Conservation (phyloP, 2,888 invertebrate genomes). For the Candidula unifasciata region DNA sequence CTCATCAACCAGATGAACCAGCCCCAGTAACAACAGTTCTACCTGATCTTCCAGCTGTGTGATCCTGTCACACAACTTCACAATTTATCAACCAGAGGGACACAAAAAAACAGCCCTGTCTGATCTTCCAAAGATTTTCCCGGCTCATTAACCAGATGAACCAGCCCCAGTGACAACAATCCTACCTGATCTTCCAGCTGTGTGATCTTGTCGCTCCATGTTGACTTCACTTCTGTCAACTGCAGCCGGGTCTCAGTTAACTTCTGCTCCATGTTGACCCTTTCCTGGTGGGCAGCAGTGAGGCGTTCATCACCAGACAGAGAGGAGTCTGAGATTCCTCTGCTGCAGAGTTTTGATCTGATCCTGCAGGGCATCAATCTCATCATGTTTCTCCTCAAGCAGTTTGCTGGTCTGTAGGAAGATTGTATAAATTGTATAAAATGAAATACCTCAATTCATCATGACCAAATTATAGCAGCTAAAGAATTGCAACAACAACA, state of each 20-base stretch:
- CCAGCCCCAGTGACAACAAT: background rate
- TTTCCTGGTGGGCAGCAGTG: conserved; percentile 64
- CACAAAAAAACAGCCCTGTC: too few relatives aligned
- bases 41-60: too few relatives aligned
- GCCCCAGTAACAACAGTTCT: background rate
- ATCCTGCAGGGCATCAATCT: conserved; percentile 85
- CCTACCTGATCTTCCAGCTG: conserved; percentile 88
- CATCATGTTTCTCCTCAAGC: conserved; percentile 76
- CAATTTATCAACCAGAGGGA: too few relatives aligned
- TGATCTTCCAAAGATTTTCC: too few relatives aligned
- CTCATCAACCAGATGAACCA: background rate
- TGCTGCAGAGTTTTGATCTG: conserved; percentile 82
- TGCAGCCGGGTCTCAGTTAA: conserved; percentile 91
- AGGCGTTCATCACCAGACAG: conserved; percentile 73
- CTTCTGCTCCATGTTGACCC: conserved; percentile 83
- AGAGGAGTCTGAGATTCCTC: conserved; percentile 72
- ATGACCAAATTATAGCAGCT: too few relatives aligned
- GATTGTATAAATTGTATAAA: too few relatives aligned
- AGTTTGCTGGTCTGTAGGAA: conserved; percentile 63
- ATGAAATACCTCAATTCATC: too few relatives aligned
- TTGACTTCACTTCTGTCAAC: conserved; percentile 91
- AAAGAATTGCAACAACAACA: too few relatives aligned
- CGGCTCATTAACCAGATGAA: background rate
- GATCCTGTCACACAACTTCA: too few relatives aligned
- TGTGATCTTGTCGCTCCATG: conserved; percentile 93